phyloP scores from a whole-genome alignment of 1,140 invertebrate genomes.

The Oryzaephilus surinamensis region DNA sequence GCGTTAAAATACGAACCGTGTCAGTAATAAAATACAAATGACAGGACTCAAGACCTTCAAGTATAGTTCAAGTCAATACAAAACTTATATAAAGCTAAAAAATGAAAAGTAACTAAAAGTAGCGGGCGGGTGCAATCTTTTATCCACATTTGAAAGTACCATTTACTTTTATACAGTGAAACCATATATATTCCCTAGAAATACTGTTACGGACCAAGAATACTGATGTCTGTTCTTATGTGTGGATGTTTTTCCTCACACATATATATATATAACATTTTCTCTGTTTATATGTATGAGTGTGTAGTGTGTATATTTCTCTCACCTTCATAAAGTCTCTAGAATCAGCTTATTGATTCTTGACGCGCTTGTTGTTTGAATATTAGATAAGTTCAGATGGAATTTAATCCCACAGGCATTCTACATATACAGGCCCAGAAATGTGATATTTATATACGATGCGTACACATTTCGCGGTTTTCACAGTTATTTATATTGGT shows the following conservation, averaged over 20 bases:
- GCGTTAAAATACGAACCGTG: no score
- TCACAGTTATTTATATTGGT: conserved; percentile 15
- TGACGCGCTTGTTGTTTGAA: conserved; percentile 24
- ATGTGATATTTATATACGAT: conserved; percentile 22
- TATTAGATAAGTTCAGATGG: conserved; percentile 24
- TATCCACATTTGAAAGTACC: conserved; percentile 11
- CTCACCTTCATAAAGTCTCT: conserved; percentile 7
- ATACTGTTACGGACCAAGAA: conserved; percentile 12
- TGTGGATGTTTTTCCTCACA: no score
- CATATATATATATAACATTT: no score
- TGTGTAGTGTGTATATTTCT: neutral
- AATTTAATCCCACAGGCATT: conserved; percentile 23
- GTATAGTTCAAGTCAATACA: no score
- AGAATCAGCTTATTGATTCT: conserved; percentile 23
- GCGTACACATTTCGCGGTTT: conserved; percentile 5
- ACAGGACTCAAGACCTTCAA: no score
- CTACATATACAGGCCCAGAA: conserved; percentile 14
- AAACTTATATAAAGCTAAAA: no score
- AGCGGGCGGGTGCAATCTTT: conserved; percentile 9
- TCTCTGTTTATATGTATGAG: neutral
- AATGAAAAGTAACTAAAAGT: conserved; percentile 12
- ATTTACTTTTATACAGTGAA: conserved; percentile 16
- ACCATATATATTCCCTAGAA: conserved; percentile 12
- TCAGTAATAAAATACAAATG: no score
- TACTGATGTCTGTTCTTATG: conserved; percentile 10